Evolutionary conservation across 2,797 vertebrate species (phyloP).

Genomic region (Pantherophis alleghaniensis): DNA sequence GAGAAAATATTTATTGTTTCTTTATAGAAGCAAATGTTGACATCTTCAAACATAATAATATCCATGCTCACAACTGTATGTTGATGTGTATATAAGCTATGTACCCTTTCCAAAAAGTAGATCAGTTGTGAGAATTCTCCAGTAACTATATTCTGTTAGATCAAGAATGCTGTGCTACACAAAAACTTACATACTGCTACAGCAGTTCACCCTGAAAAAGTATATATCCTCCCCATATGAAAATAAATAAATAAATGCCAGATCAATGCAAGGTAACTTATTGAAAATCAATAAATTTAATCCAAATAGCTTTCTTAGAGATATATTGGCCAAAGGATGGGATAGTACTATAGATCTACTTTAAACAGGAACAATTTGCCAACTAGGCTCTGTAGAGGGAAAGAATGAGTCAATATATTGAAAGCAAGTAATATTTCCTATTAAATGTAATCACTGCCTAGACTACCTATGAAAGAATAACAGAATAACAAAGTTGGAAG

Average conservation of each 20-base stretch:
- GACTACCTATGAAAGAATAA: neutral
- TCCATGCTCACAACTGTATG: neutral
- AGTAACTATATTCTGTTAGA: neutral
- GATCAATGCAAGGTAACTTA: neutral
- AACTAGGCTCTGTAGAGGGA: neutral
- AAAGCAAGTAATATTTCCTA: neutral
- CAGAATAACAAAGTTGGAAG: neutral
- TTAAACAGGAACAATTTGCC: neutral
- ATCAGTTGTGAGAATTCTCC: neutral
- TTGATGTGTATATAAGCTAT: neutral
- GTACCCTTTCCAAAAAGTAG: neutral
- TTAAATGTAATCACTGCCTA: neutral
- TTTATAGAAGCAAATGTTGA: neutral
- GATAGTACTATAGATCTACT: neutral
- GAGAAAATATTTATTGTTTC: neutral
- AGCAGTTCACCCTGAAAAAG: neutral
- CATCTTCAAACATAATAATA: neutral
- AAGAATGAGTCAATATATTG: neutral
- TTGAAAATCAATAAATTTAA: neutral
- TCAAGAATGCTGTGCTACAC: neutral
- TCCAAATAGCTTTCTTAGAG: neutral
- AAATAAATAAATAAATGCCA: neutral
- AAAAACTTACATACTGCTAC: neutral
- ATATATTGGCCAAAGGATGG: neutral
- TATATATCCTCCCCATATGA: neutral